Conservation (phyloP, 2,888 invertebrate species). For the Heliconius charithonia region DNA sequence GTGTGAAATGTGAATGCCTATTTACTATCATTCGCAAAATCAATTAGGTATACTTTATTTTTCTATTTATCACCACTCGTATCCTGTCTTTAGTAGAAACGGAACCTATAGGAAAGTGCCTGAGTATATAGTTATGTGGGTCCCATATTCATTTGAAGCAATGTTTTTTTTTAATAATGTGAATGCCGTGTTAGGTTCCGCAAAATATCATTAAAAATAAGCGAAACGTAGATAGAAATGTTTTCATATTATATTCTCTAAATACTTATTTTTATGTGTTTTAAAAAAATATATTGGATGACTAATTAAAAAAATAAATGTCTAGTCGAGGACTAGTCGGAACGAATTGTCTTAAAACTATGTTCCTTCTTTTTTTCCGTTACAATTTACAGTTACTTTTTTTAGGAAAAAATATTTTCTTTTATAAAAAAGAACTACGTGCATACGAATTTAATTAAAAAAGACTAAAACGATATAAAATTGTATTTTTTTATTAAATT, state of each 20-base stretch:
- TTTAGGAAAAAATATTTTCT: background rate
- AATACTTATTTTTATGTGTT: background rate
- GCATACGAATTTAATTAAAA: slow-evolving; percentile 8
- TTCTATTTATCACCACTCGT: too few relatives aligned
- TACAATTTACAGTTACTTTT: background rate
- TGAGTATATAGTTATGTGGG: background rate
- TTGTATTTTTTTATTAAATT: slow-evolving; percentile 12
- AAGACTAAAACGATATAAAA: slow-evolving; percentile 6
- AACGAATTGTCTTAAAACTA: too few relatives aligned
- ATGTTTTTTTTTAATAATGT: background rate
- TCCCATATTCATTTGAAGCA: background rate
- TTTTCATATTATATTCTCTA: background rate
- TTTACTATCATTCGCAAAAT: slow-evolving; percentile 22
- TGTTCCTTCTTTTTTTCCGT: too few relatives aligned
- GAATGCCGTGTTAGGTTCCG: background rate
- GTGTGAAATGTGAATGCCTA: slow-evolving; percentile 1
- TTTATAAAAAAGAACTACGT: background rate
- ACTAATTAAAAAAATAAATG: background rate
- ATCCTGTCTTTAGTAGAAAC: background rate
- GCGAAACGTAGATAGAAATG: background rate
- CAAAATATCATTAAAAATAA: background rate
- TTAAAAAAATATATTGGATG: background rate
- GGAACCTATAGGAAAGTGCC: background rate
- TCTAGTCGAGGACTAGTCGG: too few relatives aligned
- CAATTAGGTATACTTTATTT: background rate